A percentile compares a stretch with the other conserved stretches of the same genome.
Evolutionary conservation across 2,888 invertebrate species (phyloP).

Genomic region (Amblyteles armatorius): DNA sequence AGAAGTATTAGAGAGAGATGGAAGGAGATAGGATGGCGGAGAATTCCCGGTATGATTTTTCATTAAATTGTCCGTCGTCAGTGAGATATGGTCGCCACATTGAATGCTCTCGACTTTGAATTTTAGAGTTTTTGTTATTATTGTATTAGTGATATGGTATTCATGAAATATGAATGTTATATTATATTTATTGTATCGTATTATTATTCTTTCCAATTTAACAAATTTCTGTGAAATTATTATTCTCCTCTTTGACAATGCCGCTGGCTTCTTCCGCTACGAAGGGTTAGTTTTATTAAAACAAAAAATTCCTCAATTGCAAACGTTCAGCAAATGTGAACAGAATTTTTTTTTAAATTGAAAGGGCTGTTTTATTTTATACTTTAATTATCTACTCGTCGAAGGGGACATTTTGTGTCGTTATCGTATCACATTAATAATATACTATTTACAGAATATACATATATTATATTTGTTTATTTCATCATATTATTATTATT

Average conservation of each 20-base stretch:
- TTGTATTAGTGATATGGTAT: too few relatives aligned
- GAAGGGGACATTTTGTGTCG: neutral
- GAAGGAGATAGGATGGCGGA: constrained; percentile 64
- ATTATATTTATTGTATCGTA: too few relatives aligned
- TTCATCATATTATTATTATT: neutral
- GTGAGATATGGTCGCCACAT: constrained; percentile 83
- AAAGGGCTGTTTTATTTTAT: neutral
- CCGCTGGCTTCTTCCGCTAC: neutral
- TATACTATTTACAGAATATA: too few relatives aligned
- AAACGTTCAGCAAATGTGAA: neutral
- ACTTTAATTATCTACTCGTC: neutral
- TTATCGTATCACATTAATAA: too few relatives aligned
- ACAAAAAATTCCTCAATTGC: neutral
- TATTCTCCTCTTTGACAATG: neutral
- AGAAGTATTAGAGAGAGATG: neutral
- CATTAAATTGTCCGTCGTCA: constrained; percentile 83
- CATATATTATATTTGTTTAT: too few relatives aligned
- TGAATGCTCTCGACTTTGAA: constrained; percentile 77
- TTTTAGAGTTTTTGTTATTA: constrained; percentile 64
- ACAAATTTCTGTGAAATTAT: neutral
- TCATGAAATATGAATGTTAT: too few relatives aligned
- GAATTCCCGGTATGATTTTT: constrained; percentile 83
- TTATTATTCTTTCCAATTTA: neutral
- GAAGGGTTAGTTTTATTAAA: neutral
- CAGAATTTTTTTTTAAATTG: neutral